Evolutionary conservation across 2,113 vertebrate genomes (phyloP), one percentile per base, ranked within the genome.

Genomic region (Empidonax traillii): DNA sequence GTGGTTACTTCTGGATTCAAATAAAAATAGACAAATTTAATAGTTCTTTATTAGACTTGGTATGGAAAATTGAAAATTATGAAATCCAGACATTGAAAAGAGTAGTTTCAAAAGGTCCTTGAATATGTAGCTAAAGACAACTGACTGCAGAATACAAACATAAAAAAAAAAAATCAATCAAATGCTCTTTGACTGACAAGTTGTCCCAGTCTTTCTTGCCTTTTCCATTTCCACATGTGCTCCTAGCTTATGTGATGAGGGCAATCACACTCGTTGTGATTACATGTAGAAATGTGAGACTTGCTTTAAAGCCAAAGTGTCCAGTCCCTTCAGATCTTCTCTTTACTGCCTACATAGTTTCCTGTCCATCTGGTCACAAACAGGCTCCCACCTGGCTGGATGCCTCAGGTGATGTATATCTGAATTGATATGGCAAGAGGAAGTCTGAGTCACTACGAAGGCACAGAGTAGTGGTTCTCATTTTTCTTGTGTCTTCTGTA

Each of bases 401-500:
- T 44, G 39, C 22, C 13, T 82, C 62, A 81, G 25, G 20, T 53
- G 19, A 41, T 30, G 4, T 8, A 41, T 69, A 10, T 30, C n/a
- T 72, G 62, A 78, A 72, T 19, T 53, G 67, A 19, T 3, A 59
- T 3, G 6, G 17, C 14, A 67, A 83, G 28, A 72, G 3, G 25
- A 58, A 51, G 8, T 51, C 14, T 0, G 0, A 85, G 58, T 71
- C 5, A 0, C 27, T 30, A 10, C n/a, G 61, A 69, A 81, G n/a
- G 23, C 30, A 65, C 7, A 62, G 58, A 7, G 3, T 59, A 27
- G 20, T 39, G 6, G 8, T 46, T 41, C 9, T 73, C 15, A 28
- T 23, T 56, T 90, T 63, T 75, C 13, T 78, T 47, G 1, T 9
- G 46, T 17, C 14, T 87, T 49, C 30, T 33, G 23, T 59, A 79